These are phyloP conservation scores for Priocnemis perturbator DNA, from an alignment of 2,888 invertebrate genomes.

Conservation along the genomic window DNA sequence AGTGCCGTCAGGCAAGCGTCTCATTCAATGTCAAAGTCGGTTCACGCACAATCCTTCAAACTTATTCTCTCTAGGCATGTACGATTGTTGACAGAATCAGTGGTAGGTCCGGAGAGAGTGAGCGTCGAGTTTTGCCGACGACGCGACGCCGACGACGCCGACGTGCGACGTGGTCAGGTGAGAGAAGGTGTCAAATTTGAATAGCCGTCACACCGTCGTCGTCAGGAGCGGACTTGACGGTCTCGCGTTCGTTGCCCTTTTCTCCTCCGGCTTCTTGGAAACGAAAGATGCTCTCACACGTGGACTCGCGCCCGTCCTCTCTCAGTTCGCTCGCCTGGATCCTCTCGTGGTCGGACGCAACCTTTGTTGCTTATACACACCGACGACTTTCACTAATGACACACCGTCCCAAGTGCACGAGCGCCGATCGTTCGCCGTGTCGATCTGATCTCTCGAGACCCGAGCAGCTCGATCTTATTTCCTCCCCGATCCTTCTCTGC, in stretches of 20 bases:
- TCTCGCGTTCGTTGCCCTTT: not conserved
- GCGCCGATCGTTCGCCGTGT: conserved; percentile 27
- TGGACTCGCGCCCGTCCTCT: not conserved
- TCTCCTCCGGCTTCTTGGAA: not conserved
- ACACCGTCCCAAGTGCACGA: conserved; percentile 28
- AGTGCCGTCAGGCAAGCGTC: too few relatives aligned
- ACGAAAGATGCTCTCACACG: too few relatives aligned
- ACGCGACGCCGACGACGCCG: too few relatives aligned
- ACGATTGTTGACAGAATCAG: too few relatives aligned
- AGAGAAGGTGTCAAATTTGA: too few relatives aligned
- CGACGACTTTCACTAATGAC: conserved; percentile 53
- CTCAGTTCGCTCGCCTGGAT: conserved; percentile 2
- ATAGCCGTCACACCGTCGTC: too few relatives aligned
- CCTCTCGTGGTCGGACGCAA: conserved; percentile 10
- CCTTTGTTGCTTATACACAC: conserved; percentile 18
- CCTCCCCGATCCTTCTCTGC: not conserved
- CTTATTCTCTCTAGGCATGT: not conserved
- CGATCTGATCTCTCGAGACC: conserved; percentile 33
- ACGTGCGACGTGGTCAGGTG: too few relatives aligned
- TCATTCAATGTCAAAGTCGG: not conserved
- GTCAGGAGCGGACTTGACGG: too few relatives aligned
- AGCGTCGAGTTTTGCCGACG: too few relatives aligned
- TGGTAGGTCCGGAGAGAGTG: too few relatives aligned
- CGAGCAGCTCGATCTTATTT: conserved; percentile 15
- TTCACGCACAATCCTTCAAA: not conserved